A percentile compares a stretch with the other conserved stretches of the same genome.
phyloP scores from a whole-genome alignment of 1,140 invertebrate genomes.

The Leptopilina clavipes region DNA sequence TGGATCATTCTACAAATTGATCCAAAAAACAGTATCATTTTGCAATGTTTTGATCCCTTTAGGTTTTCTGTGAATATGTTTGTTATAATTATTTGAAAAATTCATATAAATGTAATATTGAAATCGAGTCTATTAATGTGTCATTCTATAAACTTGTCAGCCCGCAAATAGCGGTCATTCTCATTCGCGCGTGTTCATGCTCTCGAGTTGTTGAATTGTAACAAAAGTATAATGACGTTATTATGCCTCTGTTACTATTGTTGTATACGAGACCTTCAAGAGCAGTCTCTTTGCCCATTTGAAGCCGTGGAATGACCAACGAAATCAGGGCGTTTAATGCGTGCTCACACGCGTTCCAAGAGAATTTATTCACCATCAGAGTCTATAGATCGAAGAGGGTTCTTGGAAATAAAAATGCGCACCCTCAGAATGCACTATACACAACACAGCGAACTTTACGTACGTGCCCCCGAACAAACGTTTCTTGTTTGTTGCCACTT shows the following conservation, averaged over 20 bases:
- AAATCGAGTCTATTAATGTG: background rate
- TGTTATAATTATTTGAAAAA: no score
- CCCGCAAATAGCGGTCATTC: background rate
- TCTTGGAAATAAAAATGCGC: constrained; percentile 53
- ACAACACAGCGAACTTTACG: constrained; percentile 36
- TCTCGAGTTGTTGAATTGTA: background rate
- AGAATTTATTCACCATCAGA: constrained; percentile 57
- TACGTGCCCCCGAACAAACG: constrained; percentile 49
- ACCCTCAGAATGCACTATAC: constrained; percentile 46
- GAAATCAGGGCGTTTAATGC: constrained; percentile 50
- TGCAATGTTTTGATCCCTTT: no score
- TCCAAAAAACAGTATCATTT: no score
- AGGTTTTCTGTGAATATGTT: no score
- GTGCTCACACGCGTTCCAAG: constrained; percentile 50
- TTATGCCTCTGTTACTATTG: constrained; percentile 27
- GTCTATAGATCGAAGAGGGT: constrained; percentile 49
- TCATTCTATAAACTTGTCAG: background rate
- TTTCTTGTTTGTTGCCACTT: constrained; percentile 57
- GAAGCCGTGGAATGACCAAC: constrained; percentile 47
- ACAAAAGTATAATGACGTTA: constrained; percentile 26
- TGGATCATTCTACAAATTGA: no score
- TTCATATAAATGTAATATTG: background rate
- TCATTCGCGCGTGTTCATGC: background rate
- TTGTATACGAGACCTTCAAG: constrained; percentile 37
- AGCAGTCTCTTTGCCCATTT: constrained; percentile 40